A percentile compares a stretch with the other conserved stretches of the same genome.
These are phyloP conservation scores for Chaetura pelagica DNA, from an alignment of 2,113 vertebrate species.

Conservation along the genomic window DNA sequence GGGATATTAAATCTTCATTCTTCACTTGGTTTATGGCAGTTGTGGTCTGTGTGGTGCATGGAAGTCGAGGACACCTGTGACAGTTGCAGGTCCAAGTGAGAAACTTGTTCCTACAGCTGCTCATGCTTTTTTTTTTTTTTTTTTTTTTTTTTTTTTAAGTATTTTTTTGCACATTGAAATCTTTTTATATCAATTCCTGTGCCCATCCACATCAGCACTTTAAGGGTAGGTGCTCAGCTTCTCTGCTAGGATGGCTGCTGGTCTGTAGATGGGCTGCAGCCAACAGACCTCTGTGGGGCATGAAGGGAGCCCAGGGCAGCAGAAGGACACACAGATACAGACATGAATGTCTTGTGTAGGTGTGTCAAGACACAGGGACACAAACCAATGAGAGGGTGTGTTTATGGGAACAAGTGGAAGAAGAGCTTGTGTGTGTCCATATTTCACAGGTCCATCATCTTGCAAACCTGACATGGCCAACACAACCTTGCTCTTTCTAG, in stretches of 20 bases:
- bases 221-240: neutral
- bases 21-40: neutral
- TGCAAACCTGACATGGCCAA: neutral
- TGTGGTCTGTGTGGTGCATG: neutral
- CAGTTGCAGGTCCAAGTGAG: neutral
- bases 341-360: neutral
- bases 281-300: neutral
- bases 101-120: neutral
- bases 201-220: neutral
- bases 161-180: neutral
- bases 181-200: neutral
- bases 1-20: neutral
- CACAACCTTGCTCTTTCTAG: neutral
- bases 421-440: neutral
- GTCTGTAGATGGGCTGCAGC: neutral
- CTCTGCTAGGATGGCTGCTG: neutral
- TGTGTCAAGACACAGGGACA: neutral
- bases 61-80: neutral
- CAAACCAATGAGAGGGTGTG: too few species aligned
- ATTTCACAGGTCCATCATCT: neutral
- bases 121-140: neutral
- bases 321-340: fast-evolving
- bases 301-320: neutral
- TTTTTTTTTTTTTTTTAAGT: neutral
- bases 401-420: neutral